Conservation (phyloP, 2,113 vertebrate species). For the Strix aluco region DNA sequence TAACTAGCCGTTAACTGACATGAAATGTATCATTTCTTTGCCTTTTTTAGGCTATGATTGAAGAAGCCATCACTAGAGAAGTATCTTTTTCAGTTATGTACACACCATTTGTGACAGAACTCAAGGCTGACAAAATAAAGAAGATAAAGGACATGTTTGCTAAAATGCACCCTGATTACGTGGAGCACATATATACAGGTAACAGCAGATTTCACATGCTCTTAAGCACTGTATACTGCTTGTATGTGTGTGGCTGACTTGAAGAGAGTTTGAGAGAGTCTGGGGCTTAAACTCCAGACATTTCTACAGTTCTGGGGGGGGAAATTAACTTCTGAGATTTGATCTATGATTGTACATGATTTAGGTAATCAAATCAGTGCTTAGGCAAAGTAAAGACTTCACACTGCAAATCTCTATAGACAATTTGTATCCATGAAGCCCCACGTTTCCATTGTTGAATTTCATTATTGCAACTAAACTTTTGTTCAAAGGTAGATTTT, state of each 20-base stretch:
- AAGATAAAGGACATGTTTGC: conserved; percentile 72
- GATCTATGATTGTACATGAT: background rate
- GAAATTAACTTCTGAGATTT: background rate
- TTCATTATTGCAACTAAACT: background rate
- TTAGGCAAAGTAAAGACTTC: background rate
- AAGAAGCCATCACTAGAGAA: conserved; percentile 69
- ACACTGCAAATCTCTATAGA: background rate
- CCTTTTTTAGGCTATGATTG: conserved; percentile 74
- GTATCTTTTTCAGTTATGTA: conserved; percentile 75
- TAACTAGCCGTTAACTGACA: conserved; percentile 2
- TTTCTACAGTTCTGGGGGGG: background rate
- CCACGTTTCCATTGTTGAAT: background rate
- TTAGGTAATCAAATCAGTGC: background rate
- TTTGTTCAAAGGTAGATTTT: background rate
- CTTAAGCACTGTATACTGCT: background rate
- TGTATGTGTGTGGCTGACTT: background rate
- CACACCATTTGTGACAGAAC: conserved; percentile 69
- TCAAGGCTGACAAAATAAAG: conserved; percentile 55
- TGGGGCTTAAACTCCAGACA: background rate
- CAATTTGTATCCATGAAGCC: background rate
- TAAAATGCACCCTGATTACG: conserved; percentile 65
- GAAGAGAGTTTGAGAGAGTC: background rate
- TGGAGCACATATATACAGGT: conserved; percentile 76
- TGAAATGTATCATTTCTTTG: background rate
- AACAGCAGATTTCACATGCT: background rate